Evolutionary conservation across 2,113 vertebrate species (phyloP).

Genomic region (Notiomystis cincta): DNA sequence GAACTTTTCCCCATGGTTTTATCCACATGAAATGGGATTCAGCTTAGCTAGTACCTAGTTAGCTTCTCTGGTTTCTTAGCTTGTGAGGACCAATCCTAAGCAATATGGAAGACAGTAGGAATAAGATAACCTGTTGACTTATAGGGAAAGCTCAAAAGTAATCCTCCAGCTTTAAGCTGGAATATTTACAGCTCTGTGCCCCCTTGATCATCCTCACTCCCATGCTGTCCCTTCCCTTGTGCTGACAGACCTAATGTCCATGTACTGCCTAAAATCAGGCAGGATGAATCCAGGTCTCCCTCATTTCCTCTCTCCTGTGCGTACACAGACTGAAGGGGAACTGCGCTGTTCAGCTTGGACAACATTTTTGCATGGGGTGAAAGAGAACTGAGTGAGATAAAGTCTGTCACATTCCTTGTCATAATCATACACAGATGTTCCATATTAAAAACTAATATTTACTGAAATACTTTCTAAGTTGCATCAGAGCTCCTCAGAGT

Average conservation of each 20-base stretch:
- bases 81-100: neutral
- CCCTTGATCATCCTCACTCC: neutral
- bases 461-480: slow-evolving; percentile 52
- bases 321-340: neutral
- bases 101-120: neutral
- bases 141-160: neutral
- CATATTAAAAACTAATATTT: slow-evolving; percentile 59
- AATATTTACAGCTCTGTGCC: neutral
- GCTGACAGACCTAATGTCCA: neutral
- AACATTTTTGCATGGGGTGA: neutral
- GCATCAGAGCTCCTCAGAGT: slow-evolving; percentile 44
- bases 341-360: neutral
- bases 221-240: fast-evolving
- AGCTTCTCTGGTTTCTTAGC: neutral
- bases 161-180: neutral
- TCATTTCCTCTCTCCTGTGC: neutral
- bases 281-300: neutral
- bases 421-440: slow-evolving; percentile 23
- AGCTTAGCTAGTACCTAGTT: neutral
- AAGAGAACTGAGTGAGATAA: neutral
- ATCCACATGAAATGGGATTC: neutral
- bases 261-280: neutral
- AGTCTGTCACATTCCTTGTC: slow-evolving; percentile 6
- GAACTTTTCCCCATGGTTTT: neutral
- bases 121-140: neutral